Conservation (phyloP, 30 jellyfish, hydroid and myxozoan genomes). For the Rhopilema esculentum region DNA sequence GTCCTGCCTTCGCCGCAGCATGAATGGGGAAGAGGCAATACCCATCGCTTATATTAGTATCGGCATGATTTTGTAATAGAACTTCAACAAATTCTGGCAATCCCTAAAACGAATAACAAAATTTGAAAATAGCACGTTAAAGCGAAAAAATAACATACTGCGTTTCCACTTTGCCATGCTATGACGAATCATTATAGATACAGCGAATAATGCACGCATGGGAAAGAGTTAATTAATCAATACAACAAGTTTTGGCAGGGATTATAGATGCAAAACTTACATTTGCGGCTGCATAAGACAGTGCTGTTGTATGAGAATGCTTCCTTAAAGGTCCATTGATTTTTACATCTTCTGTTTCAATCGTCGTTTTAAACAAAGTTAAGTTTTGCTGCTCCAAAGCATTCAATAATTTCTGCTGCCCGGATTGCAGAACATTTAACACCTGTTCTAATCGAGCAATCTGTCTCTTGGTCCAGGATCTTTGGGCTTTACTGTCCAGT, state of each 20-base stretch:
- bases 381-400: constrained; percentile 72
- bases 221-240: background rate
- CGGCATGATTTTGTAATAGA: constrained; percentile 75
- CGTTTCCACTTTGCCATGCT: background rate
- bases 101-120: constrained; percentile 52
- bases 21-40: constrained; percentile 70
- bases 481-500: constrained; percentile 65
- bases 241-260: background rate
- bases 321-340: constrained; percentile 67
- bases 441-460: constrained; percentile 70
- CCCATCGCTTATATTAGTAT: constrained; percentile 57
- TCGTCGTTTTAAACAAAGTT: constrained; percentile 27
- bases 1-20: constrained; percentile 88
- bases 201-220: background rate
- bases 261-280: constrained; percentile 56
- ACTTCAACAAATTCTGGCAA: constrained; percentile 65
- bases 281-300: constrained; percentile 62
- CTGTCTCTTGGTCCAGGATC: constrained; percentile 81
- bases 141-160: no score
- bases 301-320: constrained; percentile 79
- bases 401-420: constrained; percentile 71
- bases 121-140: background rate
- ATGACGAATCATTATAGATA: background rate
- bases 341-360: constrained; percentile 57
- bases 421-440: constrained; percentile 73